Evolutionary conservation across 2,888 invertebrate species (phyloP), one percentile per base, ranked within the genome.

Genomic region (Dasysyrphus albostriatus): DNA sequence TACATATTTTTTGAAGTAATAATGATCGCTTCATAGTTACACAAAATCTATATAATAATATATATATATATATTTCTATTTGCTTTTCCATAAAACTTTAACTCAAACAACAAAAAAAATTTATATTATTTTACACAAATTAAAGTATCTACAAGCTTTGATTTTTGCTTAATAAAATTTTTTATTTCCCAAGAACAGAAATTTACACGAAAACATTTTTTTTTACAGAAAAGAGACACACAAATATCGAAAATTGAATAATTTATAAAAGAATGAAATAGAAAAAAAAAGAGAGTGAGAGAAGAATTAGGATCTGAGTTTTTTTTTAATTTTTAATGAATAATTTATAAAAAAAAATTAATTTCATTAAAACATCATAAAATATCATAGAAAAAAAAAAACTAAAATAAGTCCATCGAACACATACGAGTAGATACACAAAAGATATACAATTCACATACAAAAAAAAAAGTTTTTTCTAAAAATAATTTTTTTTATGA

Each of bases 221-320:
- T 89, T 88, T 88, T 89, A 88, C 89, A 89, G 89, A 89, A 89
- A 89, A 89, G 89, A 67, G 88, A 88, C 88, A 88, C 84, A 59
- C 3, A 85, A 83, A 88, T 49, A 70, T 67, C 47, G 29, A 80
- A 70, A 72, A 76, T 24, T 37, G 7, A 12, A 51, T 70, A 69
- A 81, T 58, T 81, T n/a, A 44, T 59, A 44, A 42, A 81, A 69
- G 24, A 76, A 24, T 10, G 58, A 8, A n/a, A 70, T 24, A n/a
- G 9, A 61, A 76, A 81, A 83, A n/a, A n/a, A 78, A 67, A 90
- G 90, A 90, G 90, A 89, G 90, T 89, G 89, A 89, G 89, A 90
- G 89, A 89, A 89, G 89, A 90, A 89, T 88, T 78, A 85, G 77
- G 70, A 83, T 80, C 9, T 79, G 61, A 85, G 61, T 3, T 32